Percentiles rank a stretch among this genome's conserved stretches.
phyloP scores from a whole-genome alignment of 2,888 invertebrate genomes.

The Agriopis marginaria region DNA sequence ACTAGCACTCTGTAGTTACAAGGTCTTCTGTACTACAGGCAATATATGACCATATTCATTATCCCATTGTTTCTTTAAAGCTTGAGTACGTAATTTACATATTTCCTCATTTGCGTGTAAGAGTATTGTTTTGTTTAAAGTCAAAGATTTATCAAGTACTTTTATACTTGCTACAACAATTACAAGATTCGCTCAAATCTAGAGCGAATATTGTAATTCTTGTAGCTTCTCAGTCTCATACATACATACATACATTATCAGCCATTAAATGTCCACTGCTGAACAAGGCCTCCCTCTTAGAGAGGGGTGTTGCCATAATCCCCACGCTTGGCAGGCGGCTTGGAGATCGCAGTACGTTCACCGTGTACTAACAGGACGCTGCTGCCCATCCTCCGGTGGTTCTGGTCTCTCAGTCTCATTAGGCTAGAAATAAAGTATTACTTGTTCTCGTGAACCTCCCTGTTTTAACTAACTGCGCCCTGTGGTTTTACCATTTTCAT shows the following conservation, averaged over 20 bases:
- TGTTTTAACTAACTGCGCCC: not conserved
- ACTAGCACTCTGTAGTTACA: constrained; percentile 11
- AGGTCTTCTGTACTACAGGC: constrained; percentile 6
- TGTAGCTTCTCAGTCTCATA: not conserved
- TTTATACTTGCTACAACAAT: too few species aligned
- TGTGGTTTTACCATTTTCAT: too few species aligned
- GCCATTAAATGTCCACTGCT: too few species aligned
- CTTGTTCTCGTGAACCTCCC: not conserved
- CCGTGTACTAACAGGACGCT: too few species aligned
- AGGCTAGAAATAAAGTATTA: not conserved
- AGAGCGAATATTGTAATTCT: not conserved
- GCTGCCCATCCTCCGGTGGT: too few species aligned
- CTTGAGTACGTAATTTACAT: constrained; percentile 38
- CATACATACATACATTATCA: too few species aligned
- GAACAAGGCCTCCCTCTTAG: too few species aligned
- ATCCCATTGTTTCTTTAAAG: constrained; percentile 41
- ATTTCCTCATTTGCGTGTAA: constrained; percentile 34
- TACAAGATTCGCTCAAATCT: too few species aligned
- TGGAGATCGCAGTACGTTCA: too few species aligned
- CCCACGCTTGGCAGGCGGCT: too few species aligned
- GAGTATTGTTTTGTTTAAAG: constrained; percentile 27
- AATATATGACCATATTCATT: constrained; percentile 34
- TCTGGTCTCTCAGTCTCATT: not conserved
- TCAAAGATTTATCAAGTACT: constrained; percentile 20
- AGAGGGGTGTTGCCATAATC: too few species aligned